These are phyloP conservation scores for Diploscapter pachys DNA, from an alignment of 1,140 invertebrate species.

Conservation along the genomic window DNA sequence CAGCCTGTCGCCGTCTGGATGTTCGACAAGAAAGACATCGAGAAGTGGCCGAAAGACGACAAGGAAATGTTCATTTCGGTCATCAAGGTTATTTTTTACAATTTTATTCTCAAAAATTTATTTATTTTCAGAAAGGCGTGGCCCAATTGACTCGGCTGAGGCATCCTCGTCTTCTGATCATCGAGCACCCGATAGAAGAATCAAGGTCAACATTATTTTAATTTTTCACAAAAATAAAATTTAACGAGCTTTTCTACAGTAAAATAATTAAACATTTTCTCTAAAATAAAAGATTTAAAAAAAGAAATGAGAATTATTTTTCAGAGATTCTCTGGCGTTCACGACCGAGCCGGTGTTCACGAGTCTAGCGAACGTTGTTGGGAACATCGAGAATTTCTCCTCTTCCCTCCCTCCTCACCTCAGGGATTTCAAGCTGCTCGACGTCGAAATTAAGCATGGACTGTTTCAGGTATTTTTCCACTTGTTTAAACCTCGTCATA, in stretches of 20 bases:
- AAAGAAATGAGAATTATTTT: conserved; percentile 19
- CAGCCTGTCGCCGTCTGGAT: conserved; percentile 89
- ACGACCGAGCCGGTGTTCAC: conserved; percentile 93
- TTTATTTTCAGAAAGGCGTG: conserved; percentile 66
- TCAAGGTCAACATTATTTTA: conserved; percentile 65
- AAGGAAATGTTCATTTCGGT: conserved; percentile 79
- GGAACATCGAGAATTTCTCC: conserved; percentile 73
- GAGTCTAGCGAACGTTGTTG: conserved; percentile 81
- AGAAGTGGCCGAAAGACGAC: conserved; percentile 77
- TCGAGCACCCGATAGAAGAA: conserved; percentile 94
- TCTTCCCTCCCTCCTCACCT: conserved; percentile 63
- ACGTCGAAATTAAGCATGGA: conserved; percentile 93
- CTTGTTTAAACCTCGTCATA: too few species aligned
- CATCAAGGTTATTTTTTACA: conserved; percentile 63
- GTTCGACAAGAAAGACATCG: conserved; percentile 85
- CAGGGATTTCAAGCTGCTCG: conserved; percentile 74
- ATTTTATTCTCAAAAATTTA: too few species aligned
- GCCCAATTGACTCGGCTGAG: conserved; percentile 84
- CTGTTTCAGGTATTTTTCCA: conserved; percentile 71
- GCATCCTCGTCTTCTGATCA: conserved; percentile 87
- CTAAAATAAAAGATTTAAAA: too few species aligned
- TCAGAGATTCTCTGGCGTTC: conserved; percentile 86
- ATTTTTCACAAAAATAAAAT: not conserved
- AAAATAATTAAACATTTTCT: too few species aligned
- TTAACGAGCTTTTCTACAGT: not conserved